Evolutionary conservation across 2,888 invertebrate species (phyloP).

Genomic region (Xestia c-nigrum): DNA sequence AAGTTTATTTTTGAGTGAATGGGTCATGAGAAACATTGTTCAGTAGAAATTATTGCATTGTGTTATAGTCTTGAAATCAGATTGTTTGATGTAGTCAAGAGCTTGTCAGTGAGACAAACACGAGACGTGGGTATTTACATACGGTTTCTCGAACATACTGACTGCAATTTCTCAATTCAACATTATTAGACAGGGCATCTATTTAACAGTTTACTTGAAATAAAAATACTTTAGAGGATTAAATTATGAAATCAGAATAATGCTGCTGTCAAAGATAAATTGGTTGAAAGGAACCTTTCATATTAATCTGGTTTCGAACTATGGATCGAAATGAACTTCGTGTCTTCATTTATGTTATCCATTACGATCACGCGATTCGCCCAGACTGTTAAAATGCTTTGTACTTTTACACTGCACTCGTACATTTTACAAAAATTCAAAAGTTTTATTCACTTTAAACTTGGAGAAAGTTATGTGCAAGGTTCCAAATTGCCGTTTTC

Average conservation of each 20-base stretch:
- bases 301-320: not conserved
- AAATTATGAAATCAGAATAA: not conserved
- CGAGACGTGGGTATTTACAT: slow-evolving; percentile 25
- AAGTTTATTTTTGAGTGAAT: not conserved
- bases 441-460: not conserved
- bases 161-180: slow-evolving; percentile 15
- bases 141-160: slow-evolving; percentile 3
- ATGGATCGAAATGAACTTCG: not conserved
- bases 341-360: too few species aligned
- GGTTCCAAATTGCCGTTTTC: slow-evolving; percentile 7
- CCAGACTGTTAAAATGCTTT: not conserved
- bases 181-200: not conserved
- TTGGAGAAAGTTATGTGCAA: not conserved
- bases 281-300: not conserved
- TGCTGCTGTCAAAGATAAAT: not conserved
- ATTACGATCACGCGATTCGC: not conserved
- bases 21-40: slow-evolving; percentile 13
- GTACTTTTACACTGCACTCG: not conserved
- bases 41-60: slow-evolving; percentile 43
- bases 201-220: too few species aligned
- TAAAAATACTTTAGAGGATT: not conserved
- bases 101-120: slow-evolving; percentile 48
- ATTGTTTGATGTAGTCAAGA: slow-evolving; percentile 45
- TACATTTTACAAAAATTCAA: not conserved
- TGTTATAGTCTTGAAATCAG: slow-evolving; percentile 52